Percentiles rank a stretch among this genome's conserved stretches.
Conservation (phyloP, 2,797 vertebrate genomes). For the Syncerus caffer region DNA sequence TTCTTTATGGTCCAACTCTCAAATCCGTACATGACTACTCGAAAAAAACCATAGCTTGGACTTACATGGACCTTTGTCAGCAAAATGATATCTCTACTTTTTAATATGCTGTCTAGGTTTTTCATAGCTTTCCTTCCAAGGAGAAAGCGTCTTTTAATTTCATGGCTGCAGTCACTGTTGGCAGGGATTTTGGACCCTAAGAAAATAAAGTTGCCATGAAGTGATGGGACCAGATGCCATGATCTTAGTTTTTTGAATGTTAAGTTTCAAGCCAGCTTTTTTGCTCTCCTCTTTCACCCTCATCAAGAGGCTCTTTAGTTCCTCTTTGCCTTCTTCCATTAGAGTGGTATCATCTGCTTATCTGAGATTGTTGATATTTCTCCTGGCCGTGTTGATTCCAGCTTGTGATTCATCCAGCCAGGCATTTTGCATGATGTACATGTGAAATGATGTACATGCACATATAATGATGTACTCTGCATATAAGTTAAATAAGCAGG, state of each 20-base stretch:
- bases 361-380: neutral
- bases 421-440: neutral
- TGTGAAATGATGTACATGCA: fast-evolving
- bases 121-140: neutral
- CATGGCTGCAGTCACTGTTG: neutral
- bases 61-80: neutral
- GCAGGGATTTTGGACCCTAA: neutral
- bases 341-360: neutral
- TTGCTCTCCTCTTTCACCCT: neutral
- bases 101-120: neutral
- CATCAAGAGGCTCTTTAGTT: neutral
- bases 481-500: neutral
- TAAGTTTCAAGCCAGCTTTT: neutral
- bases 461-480: neutral
- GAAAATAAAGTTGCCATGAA: neutral
- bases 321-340: neutral
- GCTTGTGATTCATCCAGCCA: neutral
- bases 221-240: neutral
- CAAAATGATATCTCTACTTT: neutral
- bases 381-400: neutral
- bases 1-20: neutral
- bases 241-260: neutral
- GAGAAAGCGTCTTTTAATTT: neutral
- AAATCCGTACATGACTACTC: neutral
- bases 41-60: neutral